These are phyloP conservation scores for Cephus runcator DNA, from an alignment of 2,888 invertebrate genomes.

Conservation along the genomic window DNA sequence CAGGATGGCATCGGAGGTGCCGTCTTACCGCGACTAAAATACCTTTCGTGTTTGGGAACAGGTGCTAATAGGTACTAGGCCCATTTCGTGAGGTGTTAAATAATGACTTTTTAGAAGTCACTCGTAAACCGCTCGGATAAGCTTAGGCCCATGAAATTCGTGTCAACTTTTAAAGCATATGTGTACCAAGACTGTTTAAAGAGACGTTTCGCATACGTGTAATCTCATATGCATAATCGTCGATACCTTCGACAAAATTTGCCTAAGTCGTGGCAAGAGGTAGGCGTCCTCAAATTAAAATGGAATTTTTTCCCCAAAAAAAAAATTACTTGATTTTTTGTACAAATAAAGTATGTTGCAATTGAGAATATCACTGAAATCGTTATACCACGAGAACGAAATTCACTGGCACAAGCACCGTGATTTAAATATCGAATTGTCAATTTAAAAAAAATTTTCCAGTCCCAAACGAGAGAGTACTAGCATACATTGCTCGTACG, in stretches of 20 bases:
- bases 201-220: background rate
- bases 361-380: background rate
- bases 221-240: background rate
- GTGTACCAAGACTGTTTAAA: background rate
- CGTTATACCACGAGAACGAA: background rate
- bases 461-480: background rate
- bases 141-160: constrained; percentile 1
- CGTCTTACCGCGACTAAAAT: constrained; percentile 10
- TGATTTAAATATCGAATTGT: background rate
- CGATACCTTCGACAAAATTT: background rate
- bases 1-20: background rate
- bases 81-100: constrained; percentile 40
- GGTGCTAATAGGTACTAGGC: constrained; percentile 37
- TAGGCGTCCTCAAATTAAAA: background rate
- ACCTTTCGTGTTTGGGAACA: constrained; percentile 21
- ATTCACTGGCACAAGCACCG: background rate
- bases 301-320: background rate
- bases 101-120: constrained; percentile 39
- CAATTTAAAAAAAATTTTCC: background rate
- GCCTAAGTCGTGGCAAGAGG: background rate
- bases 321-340: background rate
- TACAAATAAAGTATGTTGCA: background rate
- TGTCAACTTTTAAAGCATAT: background rate
- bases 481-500: background rate
- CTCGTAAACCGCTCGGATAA: background rate